Evolutionary conservation across 1,140 invertebrate genomes (phyloP), one percentile per base, ranked within the genome.

Genomic region (Zaprionus inermis): DNA sequence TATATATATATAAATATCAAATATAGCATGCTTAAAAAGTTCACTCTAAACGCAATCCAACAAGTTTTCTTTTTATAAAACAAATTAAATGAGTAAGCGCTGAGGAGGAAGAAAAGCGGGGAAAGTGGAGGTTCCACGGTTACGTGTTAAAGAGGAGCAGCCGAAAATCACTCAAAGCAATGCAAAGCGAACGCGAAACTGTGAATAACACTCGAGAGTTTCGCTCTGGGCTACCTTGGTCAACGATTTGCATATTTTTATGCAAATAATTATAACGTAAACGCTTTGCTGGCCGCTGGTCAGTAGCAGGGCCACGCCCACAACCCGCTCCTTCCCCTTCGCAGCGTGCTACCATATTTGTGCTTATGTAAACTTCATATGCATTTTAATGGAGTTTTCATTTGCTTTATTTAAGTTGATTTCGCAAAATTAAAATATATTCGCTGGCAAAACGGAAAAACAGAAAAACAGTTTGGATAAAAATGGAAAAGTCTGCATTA

Each of bases 221-320:
- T 57, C 44, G 75, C 64, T 60, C 30, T 73, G 54, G 44, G 70
- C 74, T 51, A 56, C 58, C 49, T 56, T 71, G 44, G 14, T 11
- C 18, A 60, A 44, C 76, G 79, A 82, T 82, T 88, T 85, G 66
- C 82, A 85, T 85, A 79, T 84, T 70, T 63, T 75, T 67, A 73
- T 64, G 76, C 76, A 85, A 85, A 86, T 85, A 86, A 85, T 88
- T 88, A 88, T 79, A 49, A 18, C 18, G 18, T 49, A 66, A 76
- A 56, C 59, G 52, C 38, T 52, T 52, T 57, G 64, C 52, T 51
- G 58, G 52, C 51, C 49, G 46, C 28, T 30, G 36, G 22, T 14
- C 10, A 30, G 5, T n/a, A 36, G 14, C 11, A 36, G 14, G 7
- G 14, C 46, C 49, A 12, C 46, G 2, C 28, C 24, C 11, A 12